Percentiles rank a stretch among this genome's conserved stretches.
phyloP scores from a whole-genome alignment of 2,888 invertebrate genomes.

The Mesoligia furuncula region DNA sequence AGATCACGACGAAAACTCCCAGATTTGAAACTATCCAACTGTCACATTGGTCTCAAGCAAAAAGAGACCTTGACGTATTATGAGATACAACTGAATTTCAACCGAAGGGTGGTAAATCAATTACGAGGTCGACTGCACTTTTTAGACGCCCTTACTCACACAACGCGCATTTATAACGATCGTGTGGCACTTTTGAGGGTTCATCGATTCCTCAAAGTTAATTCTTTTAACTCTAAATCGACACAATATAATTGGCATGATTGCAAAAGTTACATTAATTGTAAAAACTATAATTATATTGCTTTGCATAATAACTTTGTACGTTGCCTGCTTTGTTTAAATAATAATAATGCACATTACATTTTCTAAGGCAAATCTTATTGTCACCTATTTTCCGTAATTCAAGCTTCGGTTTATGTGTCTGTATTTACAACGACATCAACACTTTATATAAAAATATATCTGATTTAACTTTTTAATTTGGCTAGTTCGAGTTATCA shows the following conservation, averaged over 20 bases:
- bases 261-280: background rate
- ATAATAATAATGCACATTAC: background rate
- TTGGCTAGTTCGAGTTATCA: constrained; percentile 45
- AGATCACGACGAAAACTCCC: background rate
- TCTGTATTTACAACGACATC: constrained; percentile 2
- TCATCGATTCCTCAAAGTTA: background rate
- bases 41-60: background rate
- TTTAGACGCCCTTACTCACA: background rate
- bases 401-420: background rate
- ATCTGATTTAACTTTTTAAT: constrained; percentile 18
- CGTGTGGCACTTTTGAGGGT: background rate
- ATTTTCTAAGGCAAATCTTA: constrained; percentile 15
- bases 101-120: background rate
- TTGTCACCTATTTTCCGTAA: background rate
- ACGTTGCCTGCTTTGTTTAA: background rate
- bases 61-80: background rate
- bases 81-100: background rate
- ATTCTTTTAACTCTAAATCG: background rate
- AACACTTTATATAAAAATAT: constrained; percentile 48
- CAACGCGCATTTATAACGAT: background rate
- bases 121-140: background rate
- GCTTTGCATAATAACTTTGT: constrained; percentile 1
- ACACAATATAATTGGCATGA: background rate
- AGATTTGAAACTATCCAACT: background rate
- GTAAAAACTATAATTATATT: background rate